phyloP scores from a whole-genome alignment of 2,888 invertebrate genomes.

The Celastrina argiolus region DNA sequence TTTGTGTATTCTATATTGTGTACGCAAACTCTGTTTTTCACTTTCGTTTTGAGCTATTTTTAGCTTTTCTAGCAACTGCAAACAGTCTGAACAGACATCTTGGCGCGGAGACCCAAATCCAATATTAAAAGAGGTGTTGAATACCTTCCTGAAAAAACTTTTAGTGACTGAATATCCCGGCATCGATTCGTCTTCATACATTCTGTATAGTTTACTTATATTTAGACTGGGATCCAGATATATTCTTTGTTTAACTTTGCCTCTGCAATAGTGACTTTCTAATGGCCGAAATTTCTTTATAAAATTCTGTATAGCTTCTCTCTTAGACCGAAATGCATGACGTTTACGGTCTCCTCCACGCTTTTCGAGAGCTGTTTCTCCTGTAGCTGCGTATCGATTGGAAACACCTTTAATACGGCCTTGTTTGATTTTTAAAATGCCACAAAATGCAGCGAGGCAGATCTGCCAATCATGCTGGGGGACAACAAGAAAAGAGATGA shows the following conservation, averaged over 20 bases:
- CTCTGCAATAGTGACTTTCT: constrained; percentile 22
- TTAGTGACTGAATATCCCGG: constrained; percentile 30
- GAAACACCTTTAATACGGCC: constrained; percentile 33
- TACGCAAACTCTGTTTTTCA: neutral
- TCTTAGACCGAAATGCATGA: constrained; percentile 9
- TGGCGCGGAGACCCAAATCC: constrained; percentile 32
- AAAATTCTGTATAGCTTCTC: constrained; percentile 22
- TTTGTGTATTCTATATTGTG: constrained; percentile 27
- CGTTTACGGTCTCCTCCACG: constrained; percentile 23
- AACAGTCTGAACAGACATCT: constrained; percentile 33
- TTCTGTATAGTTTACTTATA: neutral
- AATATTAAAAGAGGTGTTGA: constrained; percentile 33
- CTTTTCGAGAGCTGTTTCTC: constrained; percentile 16
- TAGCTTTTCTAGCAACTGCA: constrained; percentile 30
- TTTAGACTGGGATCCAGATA: neutral
- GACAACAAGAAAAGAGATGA: too few relatives aligned
- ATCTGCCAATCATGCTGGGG: too few relatives aligned
- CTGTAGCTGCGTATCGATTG: constrained; percentile 30
- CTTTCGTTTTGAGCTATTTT: constrained; percentile 21
- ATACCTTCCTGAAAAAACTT: constrained; percentile 32
- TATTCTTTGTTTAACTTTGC: neutral
- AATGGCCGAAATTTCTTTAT: constrained; percentile 21
- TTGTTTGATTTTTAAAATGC: constrained; percentile 33
- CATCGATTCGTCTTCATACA: constrained; percentile 28
- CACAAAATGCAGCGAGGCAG: constrained; percentile 31